phyloP scores from a whole-genome alignment of 2,888 invertebrate species.

The Alloplasta piceator region DNA sequence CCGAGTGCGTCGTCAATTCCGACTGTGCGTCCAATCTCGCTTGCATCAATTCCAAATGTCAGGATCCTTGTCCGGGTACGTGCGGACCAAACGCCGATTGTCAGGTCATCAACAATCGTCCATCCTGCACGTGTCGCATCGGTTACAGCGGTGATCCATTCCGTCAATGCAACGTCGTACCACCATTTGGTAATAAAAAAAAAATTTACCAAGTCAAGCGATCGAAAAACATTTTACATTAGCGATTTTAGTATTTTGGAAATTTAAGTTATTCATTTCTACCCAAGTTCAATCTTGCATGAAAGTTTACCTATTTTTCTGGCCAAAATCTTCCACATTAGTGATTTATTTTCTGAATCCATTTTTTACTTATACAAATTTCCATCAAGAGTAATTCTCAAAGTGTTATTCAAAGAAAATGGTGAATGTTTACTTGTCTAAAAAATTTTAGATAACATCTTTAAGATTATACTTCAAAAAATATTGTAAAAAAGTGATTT shows the following conservation, averaged over 20 bases:
- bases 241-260: too few species aligned
- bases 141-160: constrained; percentile 89
- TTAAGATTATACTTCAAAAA: too few species aligned
- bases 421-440: too few species aligned
- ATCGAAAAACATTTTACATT: too few species aligned
- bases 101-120: constrained; percentile 87
- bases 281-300: background rate
- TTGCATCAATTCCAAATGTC: constrained; percentile 91
- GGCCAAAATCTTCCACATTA: background rate
- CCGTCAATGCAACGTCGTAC: constrained; percentile 84
- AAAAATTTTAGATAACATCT: too few species aligned
- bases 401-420: too few species aligned
- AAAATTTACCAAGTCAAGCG: too few species aligned
- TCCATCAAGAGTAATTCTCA: too few species aligned
- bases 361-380: background rate
- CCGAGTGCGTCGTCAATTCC: constrained; percentile 90
- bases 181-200: constrained; percentile 84
- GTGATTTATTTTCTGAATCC: background rate
- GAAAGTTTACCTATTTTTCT: background rate
- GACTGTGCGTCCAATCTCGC: constrained; percentile 90
- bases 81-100: constrained; percentile 89
- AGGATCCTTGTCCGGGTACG: constrained; percentile 90
- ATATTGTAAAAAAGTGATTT: too few species aligned
- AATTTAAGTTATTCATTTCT: background rate
- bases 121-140: constrained; percentile 86